Evolutionary conservation across 1,140 invertebrate genomes (phyloP).

Genomic region (Drosophila bifasciata): DNA sequence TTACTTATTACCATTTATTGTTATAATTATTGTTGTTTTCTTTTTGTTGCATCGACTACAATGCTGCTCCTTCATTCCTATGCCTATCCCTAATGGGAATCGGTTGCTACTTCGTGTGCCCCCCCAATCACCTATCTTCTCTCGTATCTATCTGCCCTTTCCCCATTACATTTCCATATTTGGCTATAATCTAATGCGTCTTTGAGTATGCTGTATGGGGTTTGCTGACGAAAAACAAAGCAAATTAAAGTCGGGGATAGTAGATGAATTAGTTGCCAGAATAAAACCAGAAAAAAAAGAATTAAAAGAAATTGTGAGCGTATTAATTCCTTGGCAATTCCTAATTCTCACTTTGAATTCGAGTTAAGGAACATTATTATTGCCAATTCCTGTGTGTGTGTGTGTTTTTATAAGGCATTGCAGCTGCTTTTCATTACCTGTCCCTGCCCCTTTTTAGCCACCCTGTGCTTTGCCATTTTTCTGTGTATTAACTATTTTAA

Average conservation of each 20-base stretch:
- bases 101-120: no score
- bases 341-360: slow-evolving; percentile 21
- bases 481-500: slow-evolving; percentile 36
- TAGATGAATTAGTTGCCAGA: slow-evolving; percentile 9
- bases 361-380: slow-evolving; percentile 34
- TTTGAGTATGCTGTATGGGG: slow-evolving; percentile 64
- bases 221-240: no score
- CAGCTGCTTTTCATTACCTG: background rate
- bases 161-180: slow-evolving; percentile 11
- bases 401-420: slow-evolving; percentile 5
- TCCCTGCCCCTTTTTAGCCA: background rate
- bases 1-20: slow-evolving; percentile 73
- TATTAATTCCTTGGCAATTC: slow-evolving; percentile 40
- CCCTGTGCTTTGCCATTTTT: no score
- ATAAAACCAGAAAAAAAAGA: slow-evolving; percentile 10
- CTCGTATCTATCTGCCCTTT: slow-evolving; percentile 6
- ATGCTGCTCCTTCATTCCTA: slow-evolving; percentile 1
- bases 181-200: slow-evolving; percentile 66
- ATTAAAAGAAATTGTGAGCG: slow-evolving; percentile 6
- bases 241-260: no score
- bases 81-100: background rate
- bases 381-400: slow-evolving; percentile 32
- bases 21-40: slow-evolving; percentile 75
- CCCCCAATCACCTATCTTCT: background rate
- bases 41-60: slow-evolving; percentile 40